A percentile compares a stretch with the other conserved stretches of the same genome.
Evolutionary conservation across 2,888 invertebrate genomes (phyloP).

Genomic region (Spilosoma lubricipeda): DNA sequence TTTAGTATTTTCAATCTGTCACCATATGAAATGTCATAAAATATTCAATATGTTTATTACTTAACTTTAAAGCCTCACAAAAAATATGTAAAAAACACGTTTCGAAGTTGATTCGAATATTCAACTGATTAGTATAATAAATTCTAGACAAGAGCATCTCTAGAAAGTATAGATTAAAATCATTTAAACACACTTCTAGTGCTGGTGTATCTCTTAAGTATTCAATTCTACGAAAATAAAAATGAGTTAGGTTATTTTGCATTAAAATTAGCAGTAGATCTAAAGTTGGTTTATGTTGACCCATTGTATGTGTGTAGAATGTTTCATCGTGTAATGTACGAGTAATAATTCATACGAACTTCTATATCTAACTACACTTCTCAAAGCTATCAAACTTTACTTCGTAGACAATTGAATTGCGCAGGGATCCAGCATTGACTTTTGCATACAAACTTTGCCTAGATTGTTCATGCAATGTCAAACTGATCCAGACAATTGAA

Average conservation of each 20-base stretch:
- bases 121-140: too few species aligned
- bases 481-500: slow-evolving; percentile 78
- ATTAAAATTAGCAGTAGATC: slow-evolving; percentile 44
- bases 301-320: slow-evolving; percentile 65
- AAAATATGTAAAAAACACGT: too few species aligned
- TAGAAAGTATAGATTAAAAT: not conserved
- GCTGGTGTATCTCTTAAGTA: not conserved
- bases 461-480: slow-evolving; percentile 78
- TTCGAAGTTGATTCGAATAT: too few species aligned
- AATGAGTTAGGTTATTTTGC: slow-evolving; percentile 25
- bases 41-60: too few species aligned
- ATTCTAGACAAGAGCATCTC: not conserved
- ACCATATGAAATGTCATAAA: too few species aligned
- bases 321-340: slow-evolving; percentile 57
- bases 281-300: slow-evolving; percentile 59
- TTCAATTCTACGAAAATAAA: too few species aligned
- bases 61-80: too few species aligned
- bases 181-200: not conserved
- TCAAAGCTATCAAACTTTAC: slow-evolving; percentile 78
- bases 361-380: slow-evolving; percentile 74
- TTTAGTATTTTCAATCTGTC: too few species aligned
- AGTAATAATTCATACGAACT: slow-evolving; percentile 72
- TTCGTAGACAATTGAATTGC: slow-evolving; percentile 77
- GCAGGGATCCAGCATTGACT: slow-evolving; percentile 73
- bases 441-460: slow-evolving; percentile 81